Evolutionary conservation across 2,888 invertebrate genomes (phyloP), one percentile per base, ranked within the genome.

Genomic region (Scotopteryx bipunctaria): DNA sequence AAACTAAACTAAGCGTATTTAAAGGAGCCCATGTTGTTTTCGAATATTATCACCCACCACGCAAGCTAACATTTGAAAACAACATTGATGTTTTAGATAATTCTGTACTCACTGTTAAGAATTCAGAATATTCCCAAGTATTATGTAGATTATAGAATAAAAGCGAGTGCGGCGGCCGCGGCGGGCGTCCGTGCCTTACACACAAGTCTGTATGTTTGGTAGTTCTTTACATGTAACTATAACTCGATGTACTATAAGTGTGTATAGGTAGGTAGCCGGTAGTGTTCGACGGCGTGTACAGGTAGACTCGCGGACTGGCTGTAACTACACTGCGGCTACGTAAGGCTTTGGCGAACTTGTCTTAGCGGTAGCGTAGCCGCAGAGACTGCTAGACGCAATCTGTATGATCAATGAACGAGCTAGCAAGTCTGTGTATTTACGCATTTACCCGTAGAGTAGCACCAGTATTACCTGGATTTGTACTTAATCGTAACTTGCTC

Each of bases 111-210:
- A 36, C 27, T 13, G 25, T n/a, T 31, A 33, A 25, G 14, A 32
- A 37, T 23, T 23, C 23, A 2, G 21, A 23, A 35, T 49, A 31
- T 15, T 23, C 5, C 13, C 36, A 32, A 41, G 13, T 31, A 21
- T 38, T 11, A 9, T 32, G 32, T 43, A 29, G 25, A 37, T 36
- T 31, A 9, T 15, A 14, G 6, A 19, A 38, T 48, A 45, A 23
- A n/a, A n/a, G n/a, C n/a, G n/a, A n/a, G n/a, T n/a, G n/a, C n/a
- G n/a, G n/a, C n/a, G 29, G 65, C 64, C 36, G 77, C 74, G 78
- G 44, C 55, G 71, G 74, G 50, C 78, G 79, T 63, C 79, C 67
- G 84, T 81, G 85, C 85, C 85, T 85, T 83, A 76, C 37, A 60
- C 47, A 65, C 50, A 76, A 81, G 79, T 81, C 80, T 83, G 79